Percentiles rank a stretch among this genome's conserved stretches.
These are phyloP conservation scores for Eurystomus glaucurus DNA, from an alignment of 2,797 vertebrate species.

Conservation along the genomic window DNA sequence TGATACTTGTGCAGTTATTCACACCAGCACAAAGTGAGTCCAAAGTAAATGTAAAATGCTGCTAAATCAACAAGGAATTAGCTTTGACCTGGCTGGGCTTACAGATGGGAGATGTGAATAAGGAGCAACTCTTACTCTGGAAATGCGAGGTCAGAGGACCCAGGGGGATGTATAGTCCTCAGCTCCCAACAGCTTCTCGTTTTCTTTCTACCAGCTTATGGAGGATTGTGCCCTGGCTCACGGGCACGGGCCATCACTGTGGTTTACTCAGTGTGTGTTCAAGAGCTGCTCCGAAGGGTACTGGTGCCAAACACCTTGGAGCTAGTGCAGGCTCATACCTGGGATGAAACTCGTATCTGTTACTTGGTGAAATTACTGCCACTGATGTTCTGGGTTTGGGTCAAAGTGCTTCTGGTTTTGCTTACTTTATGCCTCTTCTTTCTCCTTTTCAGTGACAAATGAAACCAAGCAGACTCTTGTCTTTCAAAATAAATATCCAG, in stretches of 20 bases:
- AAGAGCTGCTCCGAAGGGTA: not conserved
- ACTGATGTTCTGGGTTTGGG: not conserved
- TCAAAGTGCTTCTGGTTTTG: not conserved
- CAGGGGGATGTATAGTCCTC: not conserved
- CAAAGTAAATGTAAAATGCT: slow-evolving; percentile 64
- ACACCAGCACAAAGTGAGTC: slow-evolving; percentile 20
- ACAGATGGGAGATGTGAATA: not conserved
- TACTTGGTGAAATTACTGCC: not conserved
- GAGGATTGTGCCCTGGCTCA: not conserved
- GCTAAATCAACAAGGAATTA: slow-evolving; percentile 21
- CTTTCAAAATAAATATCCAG: slow-evolving; percentile 26
- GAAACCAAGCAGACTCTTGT: not conserved
- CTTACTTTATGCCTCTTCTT: not conserved
- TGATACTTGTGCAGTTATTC: slow-evolving; percentile 15
- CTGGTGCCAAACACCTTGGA: not conserved
- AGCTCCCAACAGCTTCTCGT: not conserved
- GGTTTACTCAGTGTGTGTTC: rapidly evolving
- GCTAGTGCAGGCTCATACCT: rapidly evolving
- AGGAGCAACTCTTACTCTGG: not conserved
- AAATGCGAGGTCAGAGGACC: not conserved
- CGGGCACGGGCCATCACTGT: rapidly evolving
- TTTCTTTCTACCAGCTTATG: not conserved
- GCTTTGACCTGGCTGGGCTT: slow-evolving; percentile 36
- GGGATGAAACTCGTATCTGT: not conserved
- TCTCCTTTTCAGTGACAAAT: not conserved